Conservation (phyloP, 2,888 invertebrate species). For the Watsonalla binaria region DNA sequence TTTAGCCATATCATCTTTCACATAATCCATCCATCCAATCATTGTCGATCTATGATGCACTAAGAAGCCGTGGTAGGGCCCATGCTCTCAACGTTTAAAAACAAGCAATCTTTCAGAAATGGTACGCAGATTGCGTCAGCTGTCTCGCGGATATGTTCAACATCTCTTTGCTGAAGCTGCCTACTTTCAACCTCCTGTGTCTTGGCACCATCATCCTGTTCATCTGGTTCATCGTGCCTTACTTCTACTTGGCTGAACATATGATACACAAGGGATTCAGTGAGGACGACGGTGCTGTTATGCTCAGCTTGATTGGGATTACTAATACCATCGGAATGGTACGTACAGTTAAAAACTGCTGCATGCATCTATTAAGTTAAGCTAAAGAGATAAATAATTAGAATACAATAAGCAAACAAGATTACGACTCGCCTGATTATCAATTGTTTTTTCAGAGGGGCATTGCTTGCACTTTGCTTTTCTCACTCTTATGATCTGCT, state of each 20-base stretch:
- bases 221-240: slow-evolving; percentile 96
- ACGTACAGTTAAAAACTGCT: slow-evolving; percentile 29
- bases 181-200: slow-evolving; percentile 89
- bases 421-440: too few species aligned
- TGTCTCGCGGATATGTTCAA: slow-evolving; percentile 80
- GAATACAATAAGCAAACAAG: too few species aligned
- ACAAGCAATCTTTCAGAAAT: slow-evolving; percentile 44
- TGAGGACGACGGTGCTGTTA: slow-evolving; percentile 85
- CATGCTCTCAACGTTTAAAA: background rate
- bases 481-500: too few species aligned
- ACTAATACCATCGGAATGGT: slow-evolving; percentile 95
- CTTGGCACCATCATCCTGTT: slow-evolving; percentile 93
- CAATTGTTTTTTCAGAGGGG: too few species aligned
- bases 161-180: slow-evolving; percentile 86
- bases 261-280: slow-evolving; percentile 83
- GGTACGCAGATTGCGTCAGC: slow-evolving; percentile 61
- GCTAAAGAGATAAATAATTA: too few species aligned
- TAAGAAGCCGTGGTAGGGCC: too few species aligned
- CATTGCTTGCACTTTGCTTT: too few species aligned
- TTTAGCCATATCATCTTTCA: too few species aligned
- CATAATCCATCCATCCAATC: too few species aligned
- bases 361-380: too few species aligned
- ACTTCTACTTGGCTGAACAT: slow-evolving; percentile 94
- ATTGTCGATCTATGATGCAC: too few species aligned
- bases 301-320: slow-evolving; percentile 92